Percentiles rank a stretch among this genome's conserved stretches.
These are phyloP conservation scores for Homarus americanus DNA, from an alignment of 1,140 invertebrate species.

Conservation along the genomic window DNA sequence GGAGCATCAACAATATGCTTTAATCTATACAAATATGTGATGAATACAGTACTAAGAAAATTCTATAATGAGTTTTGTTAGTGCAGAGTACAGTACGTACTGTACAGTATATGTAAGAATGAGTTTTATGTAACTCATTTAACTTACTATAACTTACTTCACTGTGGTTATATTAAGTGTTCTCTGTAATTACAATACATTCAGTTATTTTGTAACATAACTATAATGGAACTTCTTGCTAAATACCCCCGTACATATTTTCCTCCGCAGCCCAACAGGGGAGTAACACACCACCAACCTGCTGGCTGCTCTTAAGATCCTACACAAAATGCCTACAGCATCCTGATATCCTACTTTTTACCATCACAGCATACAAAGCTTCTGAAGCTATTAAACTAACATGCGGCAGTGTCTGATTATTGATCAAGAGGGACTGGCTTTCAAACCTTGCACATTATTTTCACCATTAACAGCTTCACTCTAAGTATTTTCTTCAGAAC, in stretches of 20 bases:
- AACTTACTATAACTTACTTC: no score
- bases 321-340: constrained; percentile 58
- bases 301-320: constrained; percentile 42
- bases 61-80: no score
- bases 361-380: constrained; percentile 71
- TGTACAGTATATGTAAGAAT: no score
- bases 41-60: no score
- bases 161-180: not conserved
- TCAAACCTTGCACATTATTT: constrained; percentile 10
- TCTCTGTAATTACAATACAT: not conserved
- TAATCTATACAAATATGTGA: no score
- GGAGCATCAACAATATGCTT: no score
- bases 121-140: no score
- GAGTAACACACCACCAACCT: constrained; percentile 1
- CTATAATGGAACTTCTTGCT: not conserved
- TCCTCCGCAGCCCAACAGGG: constrained; percentile 10
- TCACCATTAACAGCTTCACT: not conserved
- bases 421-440: constrained; percentile 37
- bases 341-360: constrained; percentile 60
- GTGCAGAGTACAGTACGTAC: no score
- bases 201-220: not conserved
- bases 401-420: constrained; percentile 66
- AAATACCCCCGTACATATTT: not conserved
- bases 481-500: not conserved
- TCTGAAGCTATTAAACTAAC: constrained; percentile 69